Base-by-base conservation (phyloP, 92 coral and sea anemone genomes). In the Scolanthus callimorphus region DNA sequence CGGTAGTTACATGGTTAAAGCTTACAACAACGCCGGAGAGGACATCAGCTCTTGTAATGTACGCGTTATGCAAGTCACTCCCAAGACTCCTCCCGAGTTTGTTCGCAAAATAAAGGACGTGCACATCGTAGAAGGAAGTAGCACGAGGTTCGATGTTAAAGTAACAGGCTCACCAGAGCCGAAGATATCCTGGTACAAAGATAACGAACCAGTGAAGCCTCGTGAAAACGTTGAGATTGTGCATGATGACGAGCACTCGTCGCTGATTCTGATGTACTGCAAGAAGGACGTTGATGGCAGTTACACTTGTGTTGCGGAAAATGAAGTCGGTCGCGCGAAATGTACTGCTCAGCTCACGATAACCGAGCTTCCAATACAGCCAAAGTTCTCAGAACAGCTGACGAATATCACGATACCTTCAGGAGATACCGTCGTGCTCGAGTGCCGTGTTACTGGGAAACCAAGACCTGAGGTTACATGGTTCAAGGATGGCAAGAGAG, bases 111-210 rank as follows among this genome's bases (percentile, higher is more conserved):
- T 88, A 17, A 85, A 79, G 63, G 96, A 88, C 49, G 53, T 84
- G 62, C 73, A 73, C 55, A 85, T 88, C 25, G 87, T 83, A 8
- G 96, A 88, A 57, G 96, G 96, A 3, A 63, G 86, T 23, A 80
- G 91, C 50, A 85, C 96, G 44, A 89, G 96, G 23, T 88, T 88
- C 53, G 96, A 88, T 57, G 86, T 88, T 17, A 73, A 64, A 39
- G 74, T 88, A 26, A 48, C 73, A 26, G 96, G 84, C 54, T 70
- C 79, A 53, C 96, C 96, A 10, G 80, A 78, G 41, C 96, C 96
- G 0, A 73, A 57, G 23, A 70, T 84, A 20, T 34, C 59, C 12
- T 88, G 96, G 96, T 59, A 78, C 25, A 84, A 88, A 62, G 91
- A 88, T 55, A 81, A 84, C 22, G 57, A 73, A 56, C 86, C 74